Conservation (phyloP, 1,140 invertebrate species). For the Notospermus geniculatus region DNA sequence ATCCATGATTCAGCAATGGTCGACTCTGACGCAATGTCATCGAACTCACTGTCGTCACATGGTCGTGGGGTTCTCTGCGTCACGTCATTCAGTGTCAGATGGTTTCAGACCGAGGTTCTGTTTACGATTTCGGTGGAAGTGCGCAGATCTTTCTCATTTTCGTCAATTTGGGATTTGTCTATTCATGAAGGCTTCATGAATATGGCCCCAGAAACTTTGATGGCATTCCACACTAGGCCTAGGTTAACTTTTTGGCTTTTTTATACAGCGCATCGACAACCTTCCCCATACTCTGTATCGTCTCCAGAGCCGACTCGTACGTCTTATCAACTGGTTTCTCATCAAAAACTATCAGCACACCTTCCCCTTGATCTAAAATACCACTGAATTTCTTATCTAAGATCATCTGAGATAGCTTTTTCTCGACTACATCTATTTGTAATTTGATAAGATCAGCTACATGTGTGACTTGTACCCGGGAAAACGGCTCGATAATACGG, state of each 20-base stretch:
- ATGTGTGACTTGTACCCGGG: conserved; percentile 84
- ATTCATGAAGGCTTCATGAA: too few species aligned
- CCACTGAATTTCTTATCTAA: conserved; percentile 90
- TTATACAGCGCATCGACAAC: conserved; percentile 97
- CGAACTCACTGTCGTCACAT: too few species aligned
- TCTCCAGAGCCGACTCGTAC: conserved; percentile 94
- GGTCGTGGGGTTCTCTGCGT: too few species aligned
- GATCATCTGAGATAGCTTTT: conserved; percentile 99
- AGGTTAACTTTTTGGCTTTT: conserved; percentile 97
- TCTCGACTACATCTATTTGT: conserved; percentile 84
- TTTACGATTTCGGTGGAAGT: too few species aligned
- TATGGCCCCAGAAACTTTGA: too few species aligned
- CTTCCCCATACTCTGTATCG: conserved; percentile 98
- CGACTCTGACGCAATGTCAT: too few species aligned
- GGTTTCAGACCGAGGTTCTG: too few species aligned
- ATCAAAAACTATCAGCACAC: conserved; percentile 96
- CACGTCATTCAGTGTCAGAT: too few species aligned
- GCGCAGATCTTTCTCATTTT: too few species aligned
- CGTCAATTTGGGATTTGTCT: too few species aligned
- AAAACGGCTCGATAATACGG: conserved; percentile 98
- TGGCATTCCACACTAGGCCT: conserved; percentile 46
- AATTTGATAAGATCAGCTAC: conserved; percentile 85
- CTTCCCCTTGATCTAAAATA: conserved; percentile 96
- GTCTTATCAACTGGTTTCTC: conserved; percentile 92
- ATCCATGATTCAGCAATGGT: too few species aligned